Evolutionary conservation across 2,113 vertebrate genomes (phyloP).

Genomic region (Plotosus lineatus): DNA sequence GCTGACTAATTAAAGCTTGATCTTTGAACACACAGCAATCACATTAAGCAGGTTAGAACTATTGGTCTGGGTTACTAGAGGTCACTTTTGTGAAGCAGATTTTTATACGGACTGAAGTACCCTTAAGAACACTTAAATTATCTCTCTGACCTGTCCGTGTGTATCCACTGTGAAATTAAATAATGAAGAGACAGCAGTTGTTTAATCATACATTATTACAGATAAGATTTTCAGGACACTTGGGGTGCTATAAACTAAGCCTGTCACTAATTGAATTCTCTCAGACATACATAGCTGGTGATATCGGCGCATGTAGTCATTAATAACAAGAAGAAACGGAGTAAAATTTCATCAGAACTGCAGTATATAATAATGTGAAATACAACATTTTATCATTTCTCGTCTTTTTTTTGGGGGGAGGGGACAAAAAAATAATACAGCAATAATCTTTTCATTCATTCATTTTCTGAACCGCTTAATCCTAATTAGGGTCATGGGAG

Average conservation of each 20-base stretch:
- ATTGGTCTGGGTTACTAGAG: slow-evolving; percentile 19
- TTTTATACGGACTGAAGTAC: slow-evolving; percentile 34
- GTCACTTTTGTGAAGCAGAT: slow-evolving; percentile 30
- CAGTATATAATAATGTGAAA: neutral
- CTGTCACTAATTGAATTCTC: slow-evolving; percentile 70
- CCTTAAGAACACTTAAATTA: slow-evolving; percentile 62
- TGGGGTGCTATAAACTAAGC: slow-evolving; percentile 63
- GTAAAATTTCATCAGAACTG: neutral
- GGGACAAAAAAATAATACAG: too few relatives aligned
- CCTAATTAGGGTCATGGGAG: too few relatives aligned
- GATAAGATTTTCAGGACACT: slow-evolving; percentile 59
- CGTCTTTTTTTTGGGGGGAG: neutral
- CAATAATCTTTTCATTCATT: too few relatives aligned
- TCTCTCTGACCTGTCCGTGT: slow-evolving; percentile 73
- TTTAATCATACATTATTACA: slow-evolving; percentile 61
- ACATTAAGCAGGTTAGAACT: slow-evolving; percentile 21
- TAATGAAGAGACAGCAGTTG: slow-evolving; percentile 58
- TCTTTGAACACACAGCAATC: slow-evolving; percentile 33
- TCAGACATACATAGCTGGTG: slow-evolving; percentile 19
- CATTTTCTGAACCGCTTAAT: too few relatives aligned
- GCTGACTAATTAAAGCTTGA: slow-evolving; percentile 17
- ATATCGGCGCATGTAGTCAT: slow-evolving; percentile 67
- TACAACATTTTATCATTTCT: neutral
- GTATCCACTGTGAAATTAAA: slow-evolving; percentile 75
- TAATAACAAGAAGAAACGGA: slow-evolving; percentile 51